Percentiles rank a stretch among this genome's conserved stretches.
phyloP scores from a whole-genome alignment of 2,888 invertebrate genomes.

The Notodonta dromedarius region DNA sequence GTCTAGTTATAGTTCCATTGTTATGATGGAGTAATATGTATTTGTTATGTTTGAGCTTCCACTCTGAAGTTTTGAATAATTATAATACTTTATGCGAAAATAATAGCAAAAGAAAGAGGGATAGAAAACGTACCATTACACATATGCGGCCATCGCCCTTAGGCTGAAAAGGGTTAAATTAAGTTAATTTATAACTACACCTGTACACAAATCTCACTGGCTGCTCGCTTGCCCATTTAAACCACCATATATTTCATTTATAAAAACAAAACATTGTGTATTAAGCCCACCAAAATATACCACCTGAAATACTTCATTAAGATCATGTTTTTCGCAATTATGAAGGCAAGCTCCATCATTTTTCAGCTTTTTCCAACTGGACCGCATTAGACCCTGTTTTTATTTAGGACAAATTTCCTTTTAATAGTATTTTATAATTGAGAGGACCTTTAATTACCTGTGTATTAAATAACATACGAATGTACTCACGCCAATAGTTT shows the following conservation, averaged over 20 bases:
- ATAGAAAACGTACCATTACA: too few relatives aligned
- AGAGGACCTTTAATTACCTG: too few relatives aligned
- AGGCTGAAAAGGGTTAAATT: not conserved
- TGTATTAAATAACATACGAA: too few relatives aligned
- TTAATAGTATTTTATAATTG: too few relatives aligned
- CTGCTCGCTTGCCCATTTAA: not conserved
- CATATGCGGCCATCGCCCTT: too few relatives aligned
- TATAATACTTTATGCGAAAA: too few relatives aligned
- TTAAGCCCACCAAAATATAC: not conserved
- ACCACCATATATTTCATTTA: not conserved
- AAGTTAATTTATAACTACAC: slow-evolving; percentile 7
- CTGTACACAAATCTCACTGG: not conserved
- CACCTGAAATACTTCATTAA: slow-evolving; percentile 6
- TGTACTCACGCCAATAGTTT: too few relatives aligned
- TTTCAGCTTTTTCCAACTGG: slow-evolving; percentile 1
- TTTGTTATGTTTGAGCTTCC: too few relatives aligned
- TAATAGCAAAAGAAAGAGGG: too few relatives aligned
- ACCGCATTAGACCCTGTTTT: slow-evolving; percentile 21
- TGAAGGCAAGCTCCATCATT: slow-evolving; percentile 3
- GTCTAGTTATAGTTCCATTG: too few relatives aligned
- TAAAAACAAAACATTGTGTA: not conserved
- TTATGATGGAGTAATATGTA: too few relatives aligned
- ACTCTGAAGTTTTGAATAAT: too few relatives aligned
- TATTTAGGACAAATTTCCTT: not conserved
- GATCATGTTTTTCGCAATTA: slow-evolving; percentile 6